phyloP scores from a whole-genome alignment of 2,113 vertebrate species.

The Fukomys damarensis region DNA sequence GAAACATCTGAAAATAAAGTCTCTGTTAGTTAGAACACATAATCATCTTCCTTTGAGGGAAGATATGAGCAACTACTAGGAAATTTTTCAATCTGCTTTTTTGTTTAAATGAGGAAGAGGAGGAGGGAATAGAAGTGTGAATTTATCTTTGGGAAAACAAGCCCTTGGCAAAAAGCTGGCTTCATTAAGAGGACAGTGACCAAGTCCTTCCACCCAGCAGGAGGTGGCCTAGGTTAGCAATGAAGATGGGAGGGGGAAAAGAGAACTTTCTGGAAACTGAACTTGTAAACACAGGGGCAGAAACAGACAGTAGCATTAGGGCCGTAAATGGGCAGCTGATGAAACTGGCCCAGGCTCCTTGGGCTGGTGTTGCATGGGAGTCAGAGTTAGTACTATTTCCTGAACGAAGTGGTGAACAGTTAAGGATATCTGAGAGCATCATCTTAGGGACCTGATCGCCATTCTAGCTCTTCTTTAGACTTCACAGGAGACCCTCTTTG shows the following conservation, averaged over 20 bases:
- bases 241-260: not conserved
- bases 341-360: not conserved
- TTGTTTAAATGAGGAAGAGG: constrained; percentile 39
- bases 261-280: not conserved
- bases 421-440: not conserved
- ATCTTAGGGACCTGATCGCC: not conserved
- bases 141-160: not conserved
- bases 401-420: not conserved
- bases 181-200: not conserved
- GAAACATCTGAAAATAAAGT: not conserved
- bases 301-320: not conserved
- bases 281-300: not conserved
- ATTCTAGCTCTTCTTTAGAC: not conserved
- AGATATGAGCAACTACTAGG: constrained; percentile 29
- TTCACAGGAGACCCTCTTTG: not conserved
- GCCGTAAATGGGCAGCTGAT: not conserved
- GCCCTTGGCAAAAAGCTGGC: not conserved
- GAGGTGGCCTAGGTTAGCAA: not conserved
- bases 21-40: not conserved
- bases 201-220: not conserved
- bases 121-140: not conserved
- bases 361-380: not conserved
- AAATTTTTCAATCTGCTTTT: constrained; percentile 2
- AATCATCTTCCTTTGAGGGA: constrained; percentile 12
- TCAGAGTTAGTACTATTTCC: too few species aligned